Percentiles rank a stretch among this genome's conserved stretches.
Conservation (phyloP, 2,113 vertebrate species). For the Tragelaphus buxtoni region DNA sequence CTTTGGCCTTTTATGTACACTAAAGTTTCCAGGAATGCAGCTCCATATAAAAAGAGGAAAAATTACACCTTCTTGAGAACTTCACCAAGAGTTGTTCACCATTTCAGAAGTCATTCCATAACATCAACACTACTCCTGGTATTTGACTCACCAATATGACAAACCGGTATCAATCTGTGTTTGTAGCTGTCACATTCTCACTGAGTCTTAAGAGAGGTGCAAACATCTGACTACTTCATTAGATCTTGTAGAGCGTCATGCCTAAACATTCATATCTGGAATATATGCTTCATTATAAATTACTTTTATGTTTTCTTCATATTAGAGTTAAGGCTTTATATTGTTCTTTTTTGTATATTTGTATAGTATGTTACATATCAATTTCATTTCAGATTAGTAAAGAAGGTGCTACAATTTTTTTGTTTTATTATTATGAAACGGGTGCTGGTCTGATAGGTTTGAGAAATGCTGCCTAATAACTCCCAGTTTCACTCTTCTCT, state of each 20-base stretch:
- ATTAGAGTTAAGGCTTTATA: not conserved
- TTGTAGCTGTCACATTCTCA: not conserved
- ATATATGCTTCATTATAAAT: conserved; percentile 29
- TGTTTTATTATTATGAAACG: not conserved
- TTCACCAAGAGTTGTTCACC: conserved; percentile 10
- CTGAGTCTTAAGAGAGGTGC: not conserved
- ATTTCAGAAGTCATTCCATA: conserved; percentile 12
- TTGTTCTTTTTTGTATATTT: not conserved
- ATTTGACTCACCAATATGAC: not conserved
- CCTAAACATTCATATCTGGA: conserved; percentile 27
- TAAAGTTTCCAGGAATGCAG: conserved; percentile 26
- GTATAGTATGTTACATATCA: not conserved
- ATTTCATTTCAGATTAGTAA: not conserved
- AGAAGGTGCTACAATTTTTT: not conserved
- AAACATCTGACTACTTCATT: conserved; percentile 32
- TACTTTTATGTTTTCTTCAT: conserved; percentile 1
- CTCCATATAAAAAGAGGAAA: not conserved
- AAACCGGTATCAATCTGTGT: not conserved
- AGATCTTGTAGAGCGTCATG: not conserved
- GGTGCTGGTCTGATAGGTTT: not conserved
- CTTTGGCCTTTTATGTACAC: not conserved
- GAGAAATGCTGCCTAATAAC: not conserved
- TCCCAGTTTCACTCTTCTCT: not conserved
- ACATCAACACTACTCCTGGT: not conserved
- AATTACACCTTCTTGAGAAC: conserved; percentile 12